Base-by-base conservation (phyloP, 2,113 vertebrate species). In the Brienomyrus brachyistius region DNA sequence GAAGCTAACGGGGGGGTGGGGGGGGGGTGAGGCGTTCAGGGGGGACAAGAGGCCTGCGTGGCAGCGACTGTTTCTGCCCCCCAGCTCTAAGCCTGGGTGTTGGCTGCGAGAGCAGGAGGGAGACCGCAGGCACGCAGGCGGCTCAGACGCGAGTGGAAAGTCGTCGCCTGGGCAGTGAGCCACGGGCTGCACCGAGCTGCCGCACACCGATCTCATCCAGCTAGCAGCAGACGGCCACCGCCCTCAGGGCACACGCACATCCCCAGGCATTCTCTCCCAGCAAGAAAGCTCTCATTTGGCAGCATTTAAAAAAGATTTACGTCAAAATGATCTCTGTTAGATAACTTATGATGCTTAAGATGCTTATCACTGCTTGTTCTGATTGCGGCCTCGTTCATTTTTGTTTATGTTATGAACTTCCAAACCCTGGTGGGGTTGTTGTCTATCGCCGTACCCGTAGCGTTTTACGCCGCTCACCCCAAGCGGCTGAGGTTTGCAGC, bases 81-180 rank as follows among this genome's bases (percentile, higher is more conserved):
- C 10, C 77, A 52, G 89, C 90, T 88, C 90, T 59, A 52, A 85
- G 90, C 59, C 59, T 91, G 86, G 90, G 90, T 91, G 89, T 91
- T 88, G 91, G 91, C 89, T 88, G 80, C 43, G 66, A 83, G 62
- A 86, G 89, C 74, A 84, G 89, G 74, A 82, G 31, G 52, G 85
- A 87, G 84, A 90, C 91, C 89, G 48, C 91, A 90, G 91, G 89
- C 86, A 91, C 23, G 59, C 89, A 86, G 35, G 82, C 54, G 40
- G 31, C n/a, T 31, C 86, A 66, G 50, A 62, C 23, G 51, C 80
- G 3, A 84, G 77, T 47, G 52, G 77, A 89, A 47, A 56, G 88
- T 1, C 70, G 21, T 52, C 31, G 23, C 31, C 17, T 59, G 88
- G 88, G 77, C 77, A 84, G 54, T 10, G 5, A 89, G 52, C 77